Evolutionary conservation across 2,888 invertebrate genomes (phyloP).

Genomic region (Hesperia comma): DNA sequence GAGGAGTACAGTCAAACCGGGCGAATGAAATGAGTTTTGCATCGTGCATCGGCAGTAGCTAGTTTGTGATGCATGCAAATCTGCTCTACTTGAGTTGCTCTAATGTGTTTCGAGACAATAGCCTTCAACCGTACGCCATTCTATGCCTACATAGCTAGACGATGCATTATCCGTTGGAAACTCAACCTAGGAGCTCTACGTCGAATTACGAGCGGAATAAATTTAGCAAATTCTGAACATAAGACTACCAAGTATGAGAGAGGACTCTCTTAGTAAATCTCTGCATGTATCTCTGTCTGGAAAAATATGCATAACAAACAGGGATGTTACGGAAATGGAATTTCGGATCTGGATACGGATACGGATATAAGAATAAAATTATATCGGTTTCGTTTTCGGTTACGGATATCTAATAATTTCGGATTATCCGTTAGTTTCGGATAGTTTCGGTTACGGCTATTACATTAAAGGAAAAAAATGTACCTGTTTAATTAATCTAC

Average conservation of each 20-base stretch:
- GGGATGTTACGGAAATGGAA: too few relatives aligned
- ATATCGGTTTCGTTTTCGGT: too few relatives aligned
- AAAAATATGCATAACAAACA: neutral
- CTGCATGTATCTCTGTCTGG: neutral
- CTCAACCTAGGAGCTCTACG: slow-evolving; percentile 19
- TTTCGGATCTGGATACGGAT: too few relatives aligned
- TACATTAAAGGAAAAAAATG: too few relatives aligned
- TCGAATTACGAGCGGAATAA: slow-evolving; percentile 31
- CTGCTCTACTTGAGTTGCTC: slow-evolving; percentile 50
- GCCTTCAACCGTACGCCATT: slow-evolving; percentile 48
- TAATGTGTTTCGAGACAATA: slow-evolving; percentile 52
- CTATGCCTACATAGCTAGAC: slow-evolving; percentile 45
- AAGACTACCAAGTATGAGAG: neutral
- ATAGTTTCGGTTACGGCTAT: too few relatives aligned
- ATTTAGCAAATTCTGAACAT: slow-evolving; percentile 13
- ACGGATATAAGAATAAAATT: too few relatives aligned
- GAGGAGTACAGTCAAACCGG: slow-evolving; percentile 18
- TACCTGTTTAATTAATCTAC: too few relatives aligned
- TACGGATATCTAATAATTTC: too few relatives aligned
- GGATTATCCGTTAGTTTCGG: too few relatives aligned
- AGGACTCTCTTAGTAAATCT: neutral
- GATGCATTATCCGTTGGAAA: slow-evolving; percentile 31
- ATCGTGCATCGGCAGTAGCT: slow-evolving; percentile 36
- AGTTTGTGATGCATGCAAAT: slow-evolving; percentile 55
- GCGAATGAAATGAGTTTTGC: slow-evolving; percentile 31